Base-by-base conservation (phyloP, 2,888 invertebrate genomes). In the Epistrophella euchroma region DNA sequence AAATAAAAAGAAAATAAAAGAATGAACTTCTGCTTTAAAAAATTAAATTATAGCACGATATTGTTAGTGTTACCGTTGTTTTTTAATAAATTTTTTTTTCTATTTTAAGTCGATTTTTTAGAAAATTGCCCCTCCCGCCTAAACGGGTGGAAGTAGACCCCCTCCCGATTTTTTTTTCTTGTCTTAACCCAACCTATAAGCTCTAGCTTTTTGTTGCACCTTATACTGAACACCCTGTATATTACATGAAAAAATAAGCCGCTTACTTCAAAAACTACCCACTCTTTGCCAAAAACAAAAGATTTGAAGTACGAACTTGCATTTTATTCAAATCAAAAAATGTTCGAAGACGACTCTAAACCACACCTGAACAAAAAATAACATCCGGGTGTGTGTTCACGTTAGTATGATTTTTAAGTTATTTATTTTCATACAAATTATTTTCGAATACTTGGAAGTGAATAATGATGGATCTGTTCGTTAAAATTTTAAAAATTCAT, bases 271-370 rank as follows among this genome's bases (percentile, higher is more conserved):
- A 28, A 32, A 19, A 47, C 47, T 32, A 66, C 66, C 47, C 19
- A 47, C 66, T 47, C 45, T 32, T 11, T 15, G 45, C 22, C 9
- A 19, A 19, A 71, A 70, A 86, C 77, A 81, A 81, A 86, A 86
- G 85, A 86, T 25, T 64, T 85, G 62, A 62, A n/a, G 19, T 35
- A 19, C 70, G 50, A 85, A 85, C 81, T 60, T 68, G 85, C 80
- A 79, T 68, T 62, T 72, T 52, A 68, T 62, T 22, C 4, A 35
- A 62, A 19, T 75, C 25, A 10, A 74, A 55, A 43, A 64, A 55
- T 50, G 35, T 32, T 47, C 17, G 43, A 60, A 55, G 37, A 66
- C 13, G 72, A 50, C n/a, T 70, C 64, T 43, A 60, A 28, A 28
- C 50, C 15, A 66, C 22, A 60, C 47, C 35, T 22, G 45, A 64